Conservation (phyloP, 2,888 invertebrate genomes). For the Cacoxenus indagator region DNA sequence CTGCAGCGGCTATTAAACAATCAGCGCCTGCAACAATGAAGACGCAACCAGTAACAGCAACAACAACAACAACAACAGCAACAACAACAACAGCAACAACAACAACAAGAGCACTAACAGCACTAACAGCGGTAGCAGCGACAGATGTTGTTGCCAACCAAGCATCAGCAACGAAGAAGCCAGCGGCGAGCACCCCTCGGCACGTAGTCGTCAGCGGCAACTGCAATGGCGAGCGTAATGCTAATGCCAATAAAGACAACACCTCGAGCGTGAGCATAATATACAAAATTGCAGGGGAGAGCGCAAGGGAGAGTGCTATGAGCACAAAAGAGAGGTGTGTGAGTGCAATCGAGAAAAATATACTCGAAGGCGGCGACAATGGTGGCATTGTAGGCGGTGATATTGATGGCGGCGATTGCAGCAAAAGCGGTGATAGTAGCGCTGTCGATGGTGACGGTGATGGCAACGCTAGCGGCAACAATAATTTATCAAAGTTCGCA, state of each 20-base stretch:
- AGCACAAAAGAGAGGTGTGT: not conserved
- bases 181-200: too few species aligned
- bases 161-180: too few species aligned
- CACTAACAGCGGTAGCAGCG: not conserved
- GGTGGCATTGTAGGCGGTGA: constrained; percentile 22
- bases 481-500: constrained; percentile 71
- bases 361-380: constrained; percentile 18
- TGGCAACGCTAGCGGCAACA: constrained; percentile 44
- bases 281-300: not conserved
- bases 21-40: constrained; percentile 14
- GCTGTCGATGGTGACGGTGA: constrained; percentile 28
- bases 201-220: constrained; percentile 41
- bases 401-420: constrained; percentile 28
- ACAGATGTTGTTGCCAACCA: constrained; percentile 7
- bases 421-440: constrained; percentile 22
- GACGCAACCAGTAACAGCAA: constrained; percentile 15
- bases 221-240: constrained; percentile 52
- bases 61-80: constrained; percentile 8
- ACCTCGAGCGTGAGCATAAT: too few species aligned
- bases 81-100: constrained; percentile 8
- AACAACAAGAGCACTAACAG: constrained; percentile 24
- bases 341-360: not conserved
- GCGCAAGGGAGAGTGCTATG: too few species aligned
- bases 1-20: constrained; percentile 16
- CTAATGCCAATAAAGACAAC: too few species aligned